Evolutionary conservation across 2,113 vertebrate genomes (phyloP).

Genomic region (crab-eating macaque (Macaca fascicularis)): T2T-MFA8v1.1 NC_088395.1:105128001-105128500

Average conservation of each 20-base stretch:
- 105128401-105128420: not conserved
- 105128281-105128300: not conserved
- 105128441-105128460: not conserved
- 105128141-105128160: not conserved
- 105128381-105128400: not conserved
- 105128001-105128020: not conserved
- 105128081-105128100: not conserved
- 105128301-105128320: not conserved
- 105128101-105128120: not conserved
- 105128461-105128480: not conserved
- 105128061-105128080: not conserved
- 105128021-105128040: not conserved
- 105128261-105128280: not conserved
- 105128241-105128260: not conserved
- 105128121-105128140: conserved; percentile 11
- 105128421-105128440: not conserved
- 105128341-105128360: conserved; percentile 18
- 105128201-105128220: not conserved
- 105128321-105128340: not conserved
- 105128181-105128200: conserved; percentile 5
- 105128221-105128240: not conserved
- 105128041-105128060: not conserved
- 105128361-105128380: not conserved
- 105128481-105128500: not conserved
- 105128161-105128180: not conserved